Conservation (phyloP, 2,113 vertebrate species). For the Ifrita kowaldi region DNA sequence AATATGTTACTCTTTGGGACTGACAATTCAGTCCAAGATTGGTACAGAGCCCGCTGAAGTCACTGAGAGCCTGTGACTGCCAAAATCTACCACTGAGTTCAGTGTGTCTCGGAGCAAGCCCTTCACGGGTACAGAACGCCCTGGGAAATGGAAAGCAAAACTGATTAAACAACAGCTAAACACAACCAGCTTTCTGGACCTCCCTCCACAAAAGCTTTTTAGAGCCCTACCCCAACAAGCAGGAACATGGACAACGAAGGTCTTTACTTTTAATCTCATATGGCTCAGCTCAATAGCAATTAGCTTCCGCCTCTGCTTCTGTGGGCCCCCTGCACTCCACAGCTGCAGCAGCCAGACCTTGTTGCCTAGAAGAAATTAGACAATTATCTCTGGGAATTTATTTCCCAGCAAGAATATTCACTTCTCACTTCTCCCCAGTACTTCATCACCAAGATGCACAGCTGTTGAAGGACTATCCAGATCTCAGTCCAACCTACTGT, state of each 20-base stretch:
- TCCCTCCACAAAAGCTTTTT: not conserved
- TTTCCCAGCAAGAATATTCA: constrained; percentile 50
- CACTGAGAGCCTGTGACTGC: not conserved
- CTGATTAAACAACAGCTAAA: not conserved
- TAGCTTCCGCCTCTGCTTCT: constrained; percentile 55
- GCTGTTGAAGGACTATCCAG: constrained; percentile 62
- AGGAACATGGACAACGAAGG: not conserved
- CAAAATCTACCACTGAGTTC: not conserved
- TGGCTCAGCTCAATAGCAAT: constrained; percentile 5
- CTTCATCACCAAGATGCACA: constrained; percentile 52
- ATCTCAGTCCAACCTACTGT: constrained; percentile 56
- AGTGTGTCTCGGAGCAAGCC: not conserved
- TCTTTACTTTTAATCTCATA: not conserved
- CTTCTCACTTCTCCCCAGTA: constrained; percentile 39
- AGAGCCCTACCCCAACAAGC: not conserved
- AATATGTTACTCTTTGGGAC: not conserved
- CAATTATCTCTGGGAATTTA: constrained; percentile 57
- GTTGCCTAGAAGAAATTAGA: constrained; percentile 23
- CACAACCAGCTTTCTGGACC: not conserved
- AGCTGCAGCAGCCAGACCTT: constrained; percentile 41
- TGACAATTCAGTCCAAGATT: not conserved
- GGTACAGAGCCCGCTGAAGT: not conserved
- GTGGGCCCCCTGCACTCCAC: constrained; percentile 30
- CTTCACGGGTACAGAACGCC: not conserved
- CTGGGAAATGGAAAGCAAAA: not conserved